phyloP scores from a whole-genome alignment of 2,113 vertebrate species.

The Saccopteryx bilineata region DNA sequence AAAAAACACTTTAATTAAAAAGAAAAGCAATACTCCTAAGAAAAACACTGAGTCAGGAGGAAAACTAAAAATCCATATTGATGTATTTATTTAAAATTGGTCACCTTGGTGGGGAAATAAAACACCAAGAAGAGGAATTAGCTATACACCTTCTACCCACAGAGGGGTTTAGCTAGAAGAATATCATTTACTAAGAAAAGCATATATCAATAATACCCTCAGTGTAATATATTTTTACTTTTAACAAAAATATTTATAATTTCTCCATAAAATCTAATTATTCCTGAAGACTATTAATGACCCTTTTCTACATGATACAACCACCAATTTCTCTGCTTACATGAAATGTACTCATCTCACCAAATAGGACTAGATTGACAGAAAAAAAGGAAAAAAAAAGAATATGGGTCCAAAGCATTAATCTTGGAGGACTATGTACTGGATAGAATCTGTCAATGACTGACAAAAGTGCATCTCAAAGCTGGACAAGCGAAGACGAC shows the following conservation, averaged over 20 bases:
- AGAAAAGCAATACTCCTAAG: neutral
- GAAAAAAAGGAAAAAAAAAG: conserved; percentile 77
- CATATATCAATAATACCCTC: neutral
- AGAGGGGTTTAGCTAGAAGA: conserved; percentile 41
- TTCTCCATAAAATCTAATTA: conserved; percentile 62
- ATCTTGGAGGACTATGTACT: conserved; percentile 68
- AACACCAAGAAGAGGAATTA: conserved; percentile 4
- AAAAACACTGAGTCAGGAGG: neutral
- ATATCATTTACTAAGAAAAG: conserved; percentile 42
- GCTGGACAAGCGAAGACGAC: neutral
- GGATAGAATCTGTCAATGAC: conserved; percentile 64
- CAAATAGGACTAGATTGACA: conserved; percentile 68
- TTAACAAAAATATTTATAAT: neutral
- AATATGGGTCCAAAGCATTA: conserved; percentile 75
- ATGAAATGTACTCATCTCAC: conserved; percentile 60
- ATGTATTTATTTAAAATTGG: conserved; percentile 46
- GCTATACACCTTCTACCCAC: neutral
- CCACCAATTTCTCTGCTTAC: conserved; percentile 55
- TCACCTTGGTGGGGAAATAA: neutral
- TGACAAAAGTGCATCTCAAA: conserved; percentile 64
- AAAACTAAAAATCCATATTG: conserved; percentile 24
- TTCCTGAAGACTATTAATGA: conserved; percentile 49
- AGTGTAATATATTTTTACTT: neutral
- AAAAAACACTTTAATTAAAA: neutral
- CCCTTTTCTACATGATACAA: conserved; percentile 57